Conservation (phyloP, 2,113 vertebrate species). For the Chloebia gouldiae region DNA sequence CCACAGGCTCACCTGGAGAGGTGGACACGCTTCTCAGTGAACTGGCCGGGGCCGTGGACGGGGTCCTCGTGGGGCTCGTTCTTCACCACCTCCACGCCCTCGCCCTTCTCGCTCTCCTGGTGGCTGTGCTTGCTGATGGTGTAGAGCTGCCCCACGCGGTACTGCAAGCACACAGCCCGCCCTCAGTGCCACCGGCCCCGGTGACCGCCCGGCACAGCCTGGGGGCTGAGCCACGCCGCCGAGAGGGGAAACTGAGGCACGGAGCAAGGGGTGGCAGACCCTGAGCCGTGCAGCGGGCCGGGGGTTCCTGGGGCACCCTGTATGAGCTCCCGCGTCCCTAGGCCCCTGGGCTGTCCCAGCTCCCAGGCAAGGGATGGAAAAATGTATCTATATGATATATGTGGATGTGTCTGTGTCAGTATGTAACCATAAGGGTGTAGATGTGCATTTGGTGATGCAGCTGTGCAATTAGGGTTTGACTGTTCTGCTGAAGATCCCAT, state of each 20-base stretch:
- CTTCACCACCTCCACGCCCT: constrained; percentile 88
- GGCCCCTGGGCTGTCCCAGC: not conserved
- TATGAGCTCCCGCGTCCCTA: not conserved
- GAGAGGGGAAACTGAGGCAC: constrained; percentile 18
- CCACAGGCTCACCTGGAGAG: constrained; percentile 80
- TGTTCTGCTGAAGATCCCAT: not conserved
- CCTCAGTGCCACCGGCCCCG: not conserved
- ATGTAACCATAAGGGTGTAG: no score
- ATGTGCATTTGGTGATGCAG: not conserved
- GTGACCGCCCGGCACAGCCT: not conserved
- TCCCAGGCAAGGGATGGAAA: fast-evolving
- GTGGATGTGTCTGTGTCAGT: not conserved
- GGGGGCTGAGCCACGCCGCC: not conserved
- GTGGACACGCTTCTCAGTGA: constrained; percentile 90
- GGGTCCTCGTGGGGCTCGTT: constrained; percentile 84
- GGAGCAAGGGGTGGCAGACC: not conserved
- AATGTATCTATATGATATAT: fast-evolving
- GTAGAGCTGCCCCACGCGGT: constrained; percentile 89
- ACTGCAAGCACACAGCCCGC: constrained; percentile 35
- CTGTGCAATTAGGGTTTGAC: not conserved
- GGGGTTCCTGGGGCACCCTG: not conserved
- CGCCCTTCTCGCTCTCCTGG: constrained; percentile 87
- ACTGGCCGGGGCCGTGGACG: constrained; percentile 81
- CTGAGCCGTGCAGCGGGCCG: fast-evolving
- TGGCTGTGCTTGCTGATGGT: constrained; percentile 94